Base-by-base conservation (phyloP, 1,140 invertebrate genomes). In the Cardiocondyla obscurior region DNA sequence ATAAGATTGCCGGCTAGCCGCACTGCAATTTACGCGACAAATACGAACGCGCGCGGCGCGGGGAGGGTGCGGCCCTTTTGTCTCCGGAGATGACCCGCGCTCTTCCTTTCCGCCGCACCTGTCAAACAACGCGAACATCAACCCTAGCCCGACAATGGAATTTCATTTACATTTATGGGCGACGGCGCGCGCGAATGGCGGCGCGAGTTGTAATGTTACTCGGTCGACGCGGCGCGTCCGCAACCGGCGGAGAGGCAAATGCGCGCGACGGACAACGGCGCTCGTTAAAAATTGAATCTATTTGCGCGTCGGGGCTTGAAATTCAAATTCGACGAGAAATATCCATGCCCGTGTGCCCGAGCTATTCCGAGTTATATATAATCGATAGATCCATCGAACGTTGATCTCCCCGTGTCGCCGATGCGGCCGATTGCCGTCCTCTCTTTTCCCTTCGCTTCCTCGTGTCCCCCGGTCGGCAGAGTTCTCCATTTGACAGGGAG, bases 221-320 rank as follows among this genome's bases (percentile, higher is more conserved):
- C 90, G 85, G 84, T 84, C 73, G 81, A 87, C 58, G 19, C 85
- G 85, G 85, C 85, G 83, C 86, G 88, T 74, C 53, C 77, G 86
- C 84, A 83, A 85, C 84, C 88, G 87, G 3, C 88, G 89, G n/a
- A n/a, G n/a, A 81, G 70, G 86, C 88, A 85, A 90, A 88, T 85
- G 85, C 84, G 76, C 82, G 69, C 82, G 86, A 88, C 87, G 90
- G 83, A 89, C 90, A 90, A 90, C 90, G 90, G 72, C 88, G 88
- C 90, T 92, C 90, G 91, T 92, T 92, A 92, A 92, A 92, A 92
- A 92, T 92, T 91, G 91, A 92, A 92, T 92, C 89, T 89, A 89
- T 91, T 92, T 92, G 89, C 88, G 87, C 88, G 85, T 69, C 30
- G 82, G 87, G 69, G 89, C 91, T 88, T 91, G 88, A 92, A 92